phyloP scores from a whole-genome alignment of 2,797 vertebrate genomes.

The Crenuchus spilurus region DNA sequence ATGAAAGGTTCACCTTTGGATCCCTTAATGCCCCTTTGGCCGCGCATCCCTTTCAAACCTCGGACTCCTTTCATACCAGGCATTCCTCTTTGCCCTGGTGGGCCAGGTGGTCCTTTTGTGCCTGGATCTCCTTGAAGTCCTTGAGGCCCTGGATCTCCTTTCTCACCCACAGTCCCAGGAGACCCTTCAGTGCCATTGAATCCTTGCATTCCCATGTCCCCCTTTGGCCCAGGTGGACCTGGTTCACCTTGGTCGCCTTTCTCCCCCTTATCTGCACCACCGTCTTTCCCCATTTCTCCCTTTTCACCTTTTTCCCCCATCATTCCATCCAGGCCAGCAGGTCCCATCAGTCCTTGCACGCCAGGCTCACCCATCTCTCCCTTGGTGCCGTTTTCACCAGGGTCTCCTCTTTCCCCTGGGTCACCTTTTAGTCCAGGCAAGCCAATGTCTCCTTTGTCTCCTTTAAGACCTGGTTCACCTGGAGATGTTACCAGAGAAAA shows the following conservation, averaged over 20 bases:
- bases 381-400: constrained; percentile 78
- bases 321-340: constrained; percentile 81
- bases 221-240: constrained; percentile 82
- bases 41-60: constrained; percentile 83
- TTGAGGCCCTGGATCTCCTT: constrained; percentile 77
- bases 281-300: constrained; percentile 82
- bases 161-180: constrained; percentile 72
- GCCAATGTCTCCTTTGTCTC: constrained; percentile 76
- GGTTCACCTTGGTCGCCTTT: constrained; percentile 82
- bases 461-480: constrained; percentile 80
- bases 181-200: constrained; percentile 74
- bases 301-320: constrained; percentile 81
- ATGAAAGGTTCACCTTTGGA: constrained; percentile 71
- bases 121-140: constrained; percentile 86
- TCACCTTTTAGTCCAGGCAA: constrained; percentile 74
- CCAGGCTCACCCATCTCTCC: constrained; percentile 82
- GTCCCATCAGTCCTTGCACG: constrained; percentile 81
- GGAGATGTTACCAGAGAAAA: constrained; percentile 40
- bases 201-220: constrained; percentile 79
- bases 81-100: constrained; percentile 81
- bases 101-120: constrained; percentile 73
- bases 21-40: constrained; percentile 84
- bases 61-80: constrained; percentile 82
- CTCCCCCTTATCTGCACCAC: constrained; percentile 77
- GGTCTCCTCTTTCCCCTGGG: constrained; percentile 73